phyloP scores from a whole-genome alignment of 2,797 vertebrate species.

The Periophthalmus magnuspinnatus region DNA sequence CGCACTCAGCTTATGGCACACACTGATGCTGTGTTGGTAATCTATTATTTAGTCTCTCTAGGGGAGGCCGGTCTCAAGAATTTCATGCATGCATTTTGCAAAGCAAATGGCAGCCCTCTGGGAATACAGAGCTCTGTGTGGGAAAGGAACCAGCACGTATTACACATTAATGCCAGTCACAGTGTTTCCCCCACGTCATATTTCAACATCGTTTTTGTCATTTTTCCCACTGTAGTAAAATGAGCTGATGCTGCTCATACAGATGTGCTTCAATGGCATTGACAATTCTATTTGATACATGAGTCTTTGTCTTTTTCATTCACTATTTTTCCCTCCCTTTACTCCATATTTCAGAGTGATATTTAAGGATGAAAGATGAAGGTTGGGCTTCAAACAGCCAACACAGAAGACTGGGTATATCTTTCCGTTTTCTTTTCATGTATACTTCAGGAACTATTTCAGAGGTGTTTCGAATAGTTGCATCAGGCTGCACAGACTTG shows the following conservation, averaged over 20 bases:
- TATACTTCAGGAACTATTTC: conserved; percentile 75
- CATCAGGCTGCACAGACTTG: conserved; percentile 59
- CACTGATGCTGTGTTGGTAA: conserved; percentile 68
- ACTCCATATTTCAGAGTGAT: conserved; percentile 35
- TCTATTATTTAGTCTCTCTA: conserved; percentile 75
- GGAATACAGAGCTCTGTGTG: conserved; percentile 63
- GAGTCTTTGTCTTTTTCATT: conserved; percentile 31
- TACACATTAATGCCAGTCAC: conserved; percentile 59
- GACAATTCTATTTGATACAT: conserved; percentile 32
- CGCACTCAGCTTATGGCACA: conserved; percentile 57
- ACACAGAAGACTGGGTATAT: conserved; percentile 48
- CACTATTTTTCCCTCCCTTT: conserved; percentile 15
- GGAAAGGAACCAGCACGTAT: conserved; percentile 56
- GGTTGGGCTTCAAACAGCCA: conserved; percentile 55
- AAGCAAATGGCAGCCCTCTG: conserved; percentile 67
- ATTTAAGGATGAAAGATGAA: conserved; percentile 58
- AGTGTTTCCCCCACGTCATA: conserved; percentile 42
- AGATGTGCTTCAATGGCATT: conserved; percentile 31
- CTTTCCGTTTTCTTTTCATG: conserved; percentile 66
- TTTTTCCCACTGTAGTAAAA: conserved; percentile 22
- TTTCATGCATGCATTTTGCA: conserved; percentile 73
- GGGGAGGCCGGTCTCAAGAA: conserved; percentile 70
- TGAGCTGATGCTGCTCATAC: conserved; percentile 27
- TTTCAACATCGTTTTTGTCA: conserved; percentile 39
- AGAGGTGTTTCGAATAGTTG: conserved; percentile 70